Conservation (phyloP, 2,113 vertebrate species). For the Garra rufa region DNA sequence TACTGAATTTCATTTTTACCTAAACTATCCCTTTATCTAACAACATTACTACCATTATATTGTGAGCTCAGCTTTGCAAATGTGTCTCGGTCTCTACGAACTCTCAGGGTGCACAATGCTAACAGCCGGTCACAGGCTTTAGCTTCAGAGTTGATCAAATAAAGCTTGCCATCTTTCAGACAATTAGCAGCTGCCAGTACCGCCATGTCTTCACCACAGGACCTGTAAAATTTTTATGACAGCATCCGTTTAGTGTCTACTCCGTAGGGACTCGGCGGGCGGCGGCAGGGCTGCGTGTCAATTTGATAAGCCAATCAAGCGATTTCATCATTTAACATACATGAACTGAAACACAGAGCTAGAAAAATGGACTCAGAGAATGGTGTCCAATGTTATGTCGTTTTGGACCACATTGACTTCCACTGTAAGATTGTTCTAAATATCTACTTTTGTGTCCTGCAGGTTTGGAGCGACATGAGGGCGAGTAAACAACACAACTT, state of each 20-base stretch:
- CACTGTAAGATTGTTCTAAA: background rate
- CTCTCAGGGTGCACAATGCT: background rate
- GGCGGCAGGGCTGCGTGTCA: background rate
- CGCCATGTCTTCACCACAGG: constrained; percentile 6
- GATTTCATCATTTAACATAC: background rate
- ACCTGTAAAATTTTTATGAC: constrained; percentile 50
- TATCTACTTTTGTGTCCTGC: background rate
- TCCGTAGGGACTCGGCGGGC: background rate
- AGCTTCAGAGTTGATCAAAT: background rate
- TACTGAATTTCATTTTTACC: too few species aligned
- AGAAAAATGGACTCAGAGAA: background rate
- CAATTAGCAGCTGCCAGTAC: background rate
- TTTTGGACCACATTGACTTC: background rate
- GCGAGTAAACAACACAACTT: background rate
- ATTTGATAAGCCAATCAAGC: constrained; percentile 22
- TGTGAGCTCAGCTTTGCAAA: background rate
- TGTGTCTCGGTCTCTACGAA: background rate
- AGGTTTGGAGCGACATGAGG: background rate
- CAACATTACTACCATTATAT: background rate
- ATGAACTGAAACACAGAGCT: background rate
- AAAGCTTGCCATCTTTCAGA: background rate
- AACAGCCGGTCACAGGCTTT: background rate
- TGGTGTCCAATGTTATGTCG: background rate
- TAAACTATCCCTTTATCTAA: background rate
- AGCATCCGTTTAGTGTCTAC: constrained; percentile 13